Evolutionary conservation across 2,888 invertebrate species (phyloP), one percentile per base, ranked within the genome.

Genomic region (Mantis religiosa): DNA sequence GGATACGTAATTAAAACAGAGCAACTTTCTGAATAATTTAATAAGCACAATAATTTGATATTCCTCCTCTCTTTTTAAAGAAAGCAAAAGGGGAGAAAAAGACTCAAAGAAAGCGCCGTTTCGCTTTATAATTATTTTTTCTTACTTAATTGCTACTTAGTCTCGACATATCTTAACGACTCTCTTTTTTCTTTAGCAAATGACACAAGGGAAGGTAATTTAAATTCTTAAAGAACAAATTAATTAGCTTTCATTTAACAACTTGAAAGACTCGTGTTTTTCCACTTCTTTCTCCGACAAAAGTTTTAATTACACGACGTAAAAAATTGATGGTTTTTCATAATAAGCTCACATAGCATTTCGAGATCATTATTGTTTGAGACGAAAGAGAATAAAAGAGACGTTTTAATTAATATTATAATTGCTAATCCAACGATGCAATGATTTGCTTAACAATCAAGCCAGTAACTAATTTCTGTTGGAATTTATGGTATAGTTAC

Each of bases 101-200:
- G 81, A n/a, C 71, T 71, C 86, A 86, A 86, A 85, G 85, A 85
- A n/a, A 54, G 28, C 54, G 54, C 20, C 54, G 54, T 71, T 71
- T 71, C 25, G 20, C 27, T 85, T 86, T 86, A 28, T 86, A 86
- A 86, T 86, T 86, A 86, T 86, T 86, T 86, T 86, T 86, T 54
- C 71, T 86, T 47, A 15, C 47, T 85, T 88, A 88, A 88, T 88
- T 88, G 88, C 85, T 88, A 88, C 88, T 88, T 88, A 88, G 85
- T 88, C 85, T 86, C 47, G 54, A 81, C 28, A 86, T 88, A 88
- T 88, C 41, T 82, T 85, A 82, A 88, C 81, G 81, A 86, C 85
- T 85, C 85, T 41, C 85, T 85, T 81, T 34, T 28, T 82, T 81
- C 47, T 85, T 28, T 82, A 81, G 27, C 34, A 71, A 71, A 81